phyloP scores from a whole-genome alignment of 2,113 vertebrate genomes.

The Heptranchias perlo region DNA sequence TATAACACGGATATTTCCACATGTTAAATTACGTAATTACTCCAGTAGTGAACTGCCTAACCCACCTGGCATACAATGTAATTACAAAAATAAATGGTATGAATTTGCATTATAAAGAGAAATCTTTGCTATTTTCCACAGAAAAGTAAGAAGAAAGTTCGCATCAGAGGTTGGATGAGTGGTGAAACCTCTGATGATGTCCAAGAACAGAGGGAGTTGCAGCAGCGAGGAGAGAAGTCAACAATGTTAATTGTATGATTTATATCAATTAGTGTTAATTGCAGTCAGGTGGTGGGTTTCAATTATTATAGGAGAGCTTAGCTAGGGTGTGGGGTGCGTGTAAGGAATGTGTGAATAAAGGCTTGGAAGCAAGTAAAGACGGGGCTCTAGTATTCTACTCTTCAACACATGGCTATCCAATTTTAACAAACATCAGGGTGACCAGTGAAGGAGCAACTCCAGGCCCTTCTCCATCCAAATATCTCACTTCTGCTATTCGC shows the following conservation, averaged over 20 bases:
- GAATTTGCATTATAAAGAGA: neutral
- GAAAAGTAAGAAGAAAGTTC: neutral
- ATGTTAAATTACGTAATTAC: neutral
- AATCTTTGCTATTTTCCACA: neutral
- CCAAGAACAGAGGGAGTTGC: neutral
- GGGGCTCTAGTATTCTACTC: too few species aligned
- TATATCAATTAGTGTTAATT: too few species aligned
- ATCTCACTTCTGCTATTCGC: neutral
- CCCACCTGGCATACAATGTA: neutral
- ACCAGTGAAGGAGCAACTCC: neutral
- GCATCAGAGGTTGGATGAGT: neutral
- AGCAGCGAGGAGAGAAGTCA: neutral
- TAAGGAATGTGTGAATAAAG: too few species aligned
- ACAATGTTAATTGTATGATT: too few species aligned
- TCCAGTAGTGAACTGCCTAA: neutral
- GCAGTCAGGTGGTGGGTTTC: too few species aligned
- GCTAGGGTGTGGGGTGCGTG: too few species aligned
- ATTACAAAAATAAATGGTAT: neutral
- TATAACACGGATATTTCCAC: neutral
- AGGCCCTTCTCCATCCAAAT: neutral
- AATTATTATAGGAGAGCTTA: too few species aligned
- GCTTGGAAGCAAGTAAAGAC: too few species aligned
- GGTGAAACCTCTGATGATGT: neutral
- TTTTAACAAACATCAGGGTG: too few species aligned
- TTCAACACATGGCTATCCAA: too few species aligned